Evolutionary conservation across 2,113 vertebrate genomes (phyloP).

Genomic region (Leiothrix lutea): DNA sequence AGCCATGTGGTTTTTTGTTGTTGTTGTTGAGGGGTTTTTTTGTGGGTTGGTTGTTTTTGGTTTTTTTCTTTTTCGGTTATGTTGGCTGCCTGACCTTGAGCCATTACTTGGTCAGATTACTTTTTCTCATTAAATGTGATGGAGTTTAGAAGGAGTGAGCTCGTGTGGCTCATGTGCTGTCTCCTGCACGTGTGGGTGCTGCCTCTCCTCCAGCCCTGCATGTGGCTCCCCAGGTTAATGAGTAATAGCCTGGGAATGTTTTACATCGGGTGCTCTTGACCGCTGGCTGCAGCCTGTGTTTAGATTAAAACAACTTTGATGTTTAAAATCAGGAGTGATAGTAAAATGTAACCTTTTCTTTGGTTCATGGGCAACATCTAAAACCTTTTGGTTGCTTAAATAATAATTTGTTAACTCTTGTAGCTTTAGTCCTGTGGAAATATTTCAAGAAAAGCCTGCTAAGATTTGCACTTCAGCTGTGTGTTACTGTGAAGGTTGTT

Average conservation of each 20-base stretch:
- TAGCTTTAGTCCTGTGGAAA: not conserved
- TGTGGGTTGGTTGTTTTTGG: not conserved
- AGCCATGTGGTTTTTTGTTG: not conserved
- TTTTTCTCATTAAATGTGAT: not conserved
- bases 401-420: not conserved
- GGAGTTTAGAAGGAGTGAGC: not conserved
- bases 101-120: not conserved
- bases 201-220: not conserved
- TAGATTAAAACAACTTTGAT: conserved; percentile 1
- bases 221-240: conserved; percentile 61
- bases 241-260: conserved; percentile 57
- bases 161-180: not conserved
- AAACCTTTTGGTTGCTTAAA: not conserved
- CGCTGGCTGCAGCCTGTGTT: not conserved
- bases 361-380: not conserved
- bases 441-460: not conserved
- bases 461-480: not conserved
- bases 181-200: not conserved
- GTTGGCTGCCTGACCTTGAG: not conserved
- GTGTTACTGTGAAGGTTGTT: not conserved
- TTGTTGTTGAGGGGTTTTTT: not conserved
- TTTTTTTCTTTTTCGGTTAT: not conserved
- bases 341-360: not conserved
- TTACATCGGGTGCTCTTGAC: conserved; percentile 18
- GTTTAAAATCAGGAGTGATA: rapidly evolving